Conservation (phyloP, 2,797 vertebrate species). For the Erethizon dorsatum region DNA sequence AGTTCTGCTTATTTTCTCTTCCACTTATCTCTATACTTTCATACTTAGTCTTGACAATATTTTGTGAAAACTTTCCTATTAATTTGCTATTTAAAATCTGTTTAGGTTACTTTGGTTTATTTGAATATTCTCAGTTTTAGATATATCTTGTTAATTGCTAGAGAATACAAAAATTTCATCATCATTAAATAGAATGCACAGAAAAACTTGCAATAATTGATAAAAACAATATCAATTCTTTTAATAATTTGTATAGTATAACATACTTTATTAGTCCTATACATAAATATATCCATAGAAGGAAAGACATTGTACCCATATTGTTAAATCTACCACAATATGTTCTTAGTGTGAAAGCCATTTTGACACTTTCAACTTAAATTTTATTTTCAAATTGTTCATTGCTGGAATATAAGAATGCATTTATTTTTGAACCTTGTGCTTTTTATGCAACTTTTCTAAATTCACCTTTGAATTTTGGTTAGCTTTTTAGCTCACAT, state of each 20-base stretch:
- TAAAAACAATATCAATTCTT: background rate
- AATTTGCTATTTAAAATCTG: background rate
- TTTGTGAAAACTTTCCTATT: background rate
- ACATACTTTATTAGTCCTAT: background rate
- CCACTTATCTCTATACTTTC: background rate
- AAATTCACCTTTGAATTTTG: background rate
- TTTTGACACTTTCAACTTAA: background rate
- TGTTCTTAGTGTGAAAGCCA: background rate
- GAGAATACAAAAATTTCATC: too few species aligned
- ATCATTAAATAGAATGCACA: background rate
- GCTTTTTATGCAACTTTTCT: background rate
- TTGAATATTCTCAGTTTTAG: background rate
- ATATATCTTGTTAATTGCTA: background rate
- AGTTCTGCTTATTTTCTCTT: background rate
- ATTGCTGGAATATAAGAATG: background rate
- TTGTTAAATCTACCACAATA: background rate
- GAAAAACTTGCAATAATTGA: background rate
- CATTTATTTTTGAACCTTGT: background rate
- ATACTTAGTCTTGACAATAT: background rate
- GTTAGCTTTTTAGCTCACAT: background rate
- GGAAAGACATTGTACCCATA: background rate
- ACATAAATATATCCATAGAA: background rate
- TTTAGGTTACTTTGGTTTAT: background rate
- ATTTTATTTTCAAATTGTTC: background rate
- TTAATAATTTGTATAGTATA: background rate